Evolutionary conservation across 2,888 invertebrate species (phyloP).

Genomic region (Odiellus spinosus): DNA sequence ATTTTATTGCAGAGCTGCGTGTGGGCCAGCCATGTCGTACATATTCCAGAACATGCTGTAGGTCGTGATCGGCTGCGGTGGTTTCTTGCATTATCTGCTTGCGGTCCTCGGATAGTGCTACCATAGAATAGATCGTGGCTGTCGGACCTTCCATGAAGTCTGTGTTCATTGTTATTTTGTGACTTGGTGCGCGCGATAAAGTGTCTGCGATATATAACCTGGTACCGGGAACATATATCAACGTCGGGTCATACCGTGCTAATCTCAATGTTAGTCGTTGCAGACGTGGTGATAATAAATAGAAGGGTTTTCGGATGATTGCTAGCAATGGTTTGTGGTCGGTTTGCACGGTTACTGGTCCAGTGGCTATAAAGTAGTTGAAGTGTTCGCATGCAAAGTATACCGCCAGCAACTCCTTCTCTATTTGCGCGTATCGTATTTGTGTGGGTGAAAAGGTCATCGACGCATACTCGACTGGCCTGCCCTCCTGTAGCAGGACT

Average conservation of each 20-base stretch:
- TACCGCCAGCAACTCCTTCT: too few relatives aligned
- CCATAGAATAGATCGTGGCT: neutral
- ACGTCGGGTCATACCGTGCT: slow-evolving; percentile 1
- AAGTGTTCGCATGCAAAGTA: too few relatives aligned
- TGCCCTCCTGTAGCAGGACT: too few relatives aligned
- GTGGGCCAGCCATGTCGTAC: slow-evolving; percentile 4
- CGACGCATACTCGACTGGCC: too few relatives aligned
- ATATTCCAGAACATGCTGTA: slow-evolving; percentile 1
- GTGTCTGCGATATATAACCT: slow-evolving; percentile 18
- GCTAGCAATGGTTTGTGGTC: slow-evolving; percentile 29
- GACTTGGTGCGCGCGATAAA: slow-evolving; percentile 13
- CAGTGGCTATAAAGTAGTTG: too few relatives aligned
- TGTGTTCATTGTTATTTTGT: neutral
- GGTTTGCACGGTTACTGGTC: slow-evolving; percentile 18
- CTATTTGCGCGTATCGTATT: too few relatives aligned
- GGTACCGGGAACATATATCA: slow-evolving; percentile 13
- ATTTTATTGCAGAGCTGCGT: neutral
- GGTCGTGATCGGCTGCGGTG: neutral
- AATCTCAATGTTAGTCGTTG: slow-evolving; percentile 25
- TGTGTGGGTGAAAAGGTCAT: too few relatives aligned
- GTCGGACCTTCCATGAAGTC: neutral
- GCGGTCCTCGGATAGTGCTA: neutral
- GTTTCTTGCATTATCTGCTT: neutral
- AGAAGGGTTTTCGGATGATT: slow-evolving; percentile 25
- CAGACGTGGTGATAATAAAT: slow-evolving; percentile 26